Evolutionary conservation across 2,888 invertebrate species (phyloP), one percentile per base, ranked within the genome.

Genomic region (Phaedon cochleariae): DNA sequence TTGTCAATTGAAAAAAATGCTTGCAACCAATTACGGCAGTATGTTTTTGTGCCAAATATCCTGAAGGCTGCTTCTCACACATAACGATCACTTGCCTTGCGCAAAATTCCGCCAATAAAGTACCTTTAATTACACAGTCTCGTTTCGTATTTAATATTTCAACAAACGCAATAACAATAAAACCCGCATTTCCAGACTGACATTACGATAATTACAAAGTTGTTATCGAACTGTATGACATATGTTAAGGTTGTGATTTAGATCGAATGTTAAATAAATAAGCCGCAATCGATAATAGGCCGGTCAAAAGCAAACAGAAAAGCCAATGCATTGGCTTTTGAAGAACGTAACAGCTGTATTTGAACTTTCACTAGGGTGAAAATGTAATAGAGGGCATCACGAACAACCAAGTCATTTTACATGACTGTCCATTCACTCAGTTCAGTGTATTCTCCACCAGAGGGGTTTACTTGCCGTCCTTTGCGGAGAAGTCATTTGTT

Each of bases 161-260:
- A 65, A 57, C 58, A 34, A 53, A 31, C 45, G 59, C 66, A 62
- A 66, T 63, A 59, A 63, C 62, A 66, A 66, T 66, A 62, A 62
- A 62, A 49, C 55, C 51, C 59, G 15, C 34, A 37, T 54, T 54
- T 54, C 54, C 37, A 54, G 51, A 18, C 64, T 57, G 61, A 53
- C 63, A 48, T 58, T 34, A 48, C 53, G 58, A 65, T 68, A 68
- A 68, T 68, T 68, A 68, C 68, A 57, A 63, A 68, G 62, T 63
- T 65, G 65, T 68, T 68, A 68, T 68, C 68, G 65, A 58, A 21
- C 59, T 20, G 60, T 65, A 68, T 68, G 68, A 68, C 68, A 68
- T 65, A 63, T 66, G 66, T 69, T 60, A 57, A 48, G 18, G 59
- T 55, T 22, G 48, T 64, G 68, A 66, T 69, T 69, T 61, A 62